Conservation (phyloP, 2,113 vertebrate species). For the Empidonax traillii region DNA sequence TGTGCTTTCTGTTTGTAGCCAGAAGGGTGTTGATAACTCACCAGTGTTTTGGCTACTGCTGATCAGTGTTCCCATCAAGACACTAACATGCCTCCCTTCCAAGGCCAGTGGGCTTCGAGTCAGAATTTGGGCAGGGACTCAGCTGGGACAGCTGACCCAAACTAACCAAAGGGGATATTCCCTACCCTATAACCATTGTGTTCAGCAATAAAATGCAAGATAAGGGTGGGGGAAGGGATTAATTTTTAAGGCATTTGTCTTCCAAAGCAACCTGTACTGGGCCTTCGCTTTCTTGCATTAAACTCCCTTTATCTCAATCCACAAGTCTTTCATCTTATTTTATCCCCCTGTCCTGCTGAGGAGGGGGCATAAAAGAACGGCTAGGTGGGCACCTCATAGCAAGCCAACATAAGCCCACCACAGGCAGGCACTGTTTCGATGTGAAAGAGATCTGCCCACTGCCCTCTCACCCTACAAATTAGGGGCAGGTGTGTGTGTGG, state of each 20-base stretch:
- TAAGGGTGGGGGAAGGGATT: not conserved
- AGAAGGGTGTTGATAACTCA: not conserved
- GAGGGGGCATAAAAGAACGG: rapidly evolving
- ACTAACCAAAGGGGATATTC: not conserved
- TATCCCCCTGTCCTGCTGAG: not conserved
- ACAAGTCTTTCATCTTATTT: not conserved
- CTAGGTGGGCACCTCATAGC: not conserved
- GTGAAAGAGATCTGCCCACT: not conserved
- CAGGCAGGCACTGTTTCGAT: not conserved
- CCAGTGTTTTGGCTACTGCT: not conserved
- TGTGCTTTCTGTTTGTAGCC: not conserved
- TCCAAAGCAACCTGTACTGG: not conserved
- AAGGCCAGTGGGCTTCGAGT: not conserved
- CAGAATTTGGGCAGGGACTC: not conserved
- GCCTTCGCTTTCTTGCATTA: not conserved
- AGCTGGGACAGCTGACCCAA: not conserved
- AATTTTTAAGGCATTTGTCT: not conserved
- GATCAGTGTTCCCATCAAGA: not conserved
- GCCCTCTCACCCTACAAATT: not conserved
- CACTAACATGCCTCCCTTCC: not conserved
- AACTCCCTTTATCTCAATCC: not conserved
- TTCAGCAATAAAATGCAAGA: not conserved
- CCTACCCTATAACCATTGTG: not conserved
- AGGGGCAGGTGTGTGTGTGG: not conserved
- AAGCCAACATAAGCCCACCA: not conserved